Evolutionary conservation across 2,888 invertebrate species (phyloP), one percentile per base, ranked within the genome.

Genomic region (Automeris io): DNA sequence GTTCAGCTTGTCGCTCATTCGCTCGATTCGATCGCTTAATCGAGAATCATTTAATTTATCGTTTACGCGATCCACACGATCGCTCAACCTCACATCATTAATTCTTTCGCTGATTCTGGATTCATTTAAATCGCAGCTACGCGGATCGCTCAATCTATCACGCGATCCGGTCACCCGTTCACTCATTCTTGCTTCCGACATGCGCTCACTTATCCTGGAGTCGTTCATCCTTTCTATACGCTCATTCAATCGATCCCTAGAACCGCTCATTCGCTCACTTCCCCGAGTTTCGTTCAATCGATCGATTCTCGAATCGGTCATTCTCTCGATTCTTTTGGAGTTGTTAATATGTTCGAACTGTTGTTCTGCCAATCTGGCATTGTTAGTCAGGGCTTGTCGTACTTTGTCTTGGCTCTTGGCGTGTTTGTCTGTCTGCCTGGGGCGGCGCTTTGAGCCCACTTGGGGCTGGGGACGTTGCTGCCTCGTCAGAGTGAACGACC

Each of bases 391-490:
- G 16, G 38, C 70, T 47, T 22, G 70, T 3, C 73, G 55, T 18
- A 70, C 47, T 57, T 79, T 80, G 4, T 79, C 79, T 41, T 69
- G 67, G n/a, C 48, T 63, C 37, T 74, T 74, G n/a, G 44, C 42
- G 39, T 76, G 76, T 58, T 79, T 81, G 16, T 79, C 77, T 1
- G 54, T 40, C 31, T 73, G 70, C 37, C 80, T 46, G 0, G 79
- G 78, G 9, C 85, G 57, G 1, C 86, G 61, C 44, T 85, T 86
- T 3, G 81, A 78, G 1, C 81, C 77, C 1, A 74, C 71, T 46
- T 85, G 85, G 0, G 83, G 82, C 36, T 83, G 83, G 0, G 81
- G 85, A 3, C 83, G 69, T 46, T 81, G 86, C 35, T 80, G 81
- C 5, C 86, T 63, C 1, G 83, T 80, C 0, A 83, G 54, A 0